These are phyloP conservation scores for Lophius americanus DNA, from an alignment of 2,797 vertebrate genomes.

Conservation along the genomic window DNA sequence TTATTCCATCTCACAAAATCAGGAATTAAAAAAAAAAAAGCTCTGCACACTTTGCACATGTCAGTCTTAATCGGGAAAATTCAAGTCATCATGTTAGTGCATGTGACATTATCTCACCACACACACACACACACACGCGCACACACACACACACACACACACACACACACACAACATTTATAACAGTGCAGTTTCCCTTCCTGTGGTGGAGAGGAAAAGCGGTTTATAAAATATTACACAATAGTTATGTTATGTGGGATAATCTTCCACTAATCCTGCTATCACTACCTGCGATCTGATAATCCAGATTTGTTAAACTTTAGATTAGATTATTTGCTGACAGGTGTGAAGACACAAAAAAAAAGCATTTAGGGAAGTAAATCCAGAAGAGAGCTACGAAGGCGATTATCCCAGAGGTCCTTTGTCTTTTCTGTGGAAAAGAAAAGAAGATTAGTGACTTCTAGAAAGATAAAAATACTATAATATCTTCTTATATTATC, in stretches of 20 bases:
- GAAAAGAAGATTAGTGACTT: too few relatives aligned
- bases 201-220: constrained; percentile 5
- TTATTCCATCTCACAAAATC: constrained; percentile 27
- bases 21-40: constrained; percentile 32
- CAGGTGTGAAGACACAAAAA: constrained; percentile 20
- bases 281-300: constrained; percentile 63
- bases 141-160: constrained; percentile 41
- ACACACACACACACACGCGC: constrained; percentile 29
- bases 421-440: too few relatives aligned
- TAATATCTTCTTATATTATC: too few relatives aligned
- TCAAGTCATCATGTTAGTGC: constrained; percentile 20
- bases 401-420: too few relatives aligned
- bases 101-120: constrained; percentile 29
- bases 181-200: constrained; percentile 11
- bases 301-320: constrained; percentile 54
- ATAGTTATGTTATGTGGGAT: constrained; percentile 51
- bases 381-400: too few relatives aligned
- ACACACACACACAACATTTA: constrained; percentile 14
- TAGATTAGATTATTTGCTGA: constrained; percentile 54
- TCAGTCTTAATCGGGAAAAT: constrained; percentile 40
- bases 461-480: too few relatives aligned
- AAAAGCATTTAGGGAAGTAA: too few relatives aligned
- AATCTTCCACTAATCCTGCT: constrained; percentile 65
- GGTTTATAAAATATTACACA: constrained; percentile 16
- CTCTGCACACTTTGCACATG: constrained; percentile 47